Base-by-base conservation (phyloP, 37 sponge, comb jelly and placozoan genomes). In the Halichondria panicea region DNA sequence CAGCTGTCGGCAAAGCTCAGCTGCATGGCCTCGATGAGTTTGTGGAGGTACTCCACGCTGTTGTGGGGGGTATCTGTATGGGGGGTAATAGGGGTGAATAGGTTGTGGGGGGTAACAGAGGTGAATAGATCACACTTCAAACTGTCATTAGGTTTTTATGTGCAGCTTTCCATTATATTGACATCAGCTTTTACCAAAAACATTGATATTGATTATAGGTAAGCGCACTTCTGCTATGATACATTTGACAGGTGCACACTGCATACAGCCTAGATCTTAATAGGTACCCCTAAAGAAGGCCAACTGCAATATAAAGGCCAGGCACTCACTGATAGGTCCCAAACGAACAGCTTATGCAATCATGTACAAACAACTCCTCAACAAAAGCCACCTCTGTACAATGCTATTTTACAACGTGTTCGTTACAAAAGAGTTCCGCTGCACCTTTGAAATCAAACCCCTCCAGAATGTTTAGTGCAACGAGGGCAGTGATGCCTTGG, bases 401-500 rank as follows among this genome's bases (percentile, higher is more conserved):
- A 13, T 19, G 55, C 19, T 61, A 13, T 32, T 4, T 48, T 21
- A n/a, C n/a, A n/a, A n/a, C n/a, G n/a, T n/a, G n/a, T n/a, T n/a
- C n/a, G n/a, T n/a, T n/a, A n/a, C 3, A 24, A 15, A 21, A 65
- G n/a, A n/a, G n/a, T n/a, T n/a, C n/a, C n/a, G n/a, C n/a, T 68
- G 70, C 18, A 93, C 93, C 72, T 21, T 52, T 40, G 25, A 84
- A 74, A 46, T 93, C 82, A 62, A 78, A 79, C 55, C 74, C 87
- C 24, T 80, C 79, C 37, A 93, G 74, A 3, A 93, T 74, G 57
- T 93, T 93, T 28, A 93, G 78, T 19, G 86, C 93, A 70, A 93
- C 55, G 31, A 93, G 87, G 32, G 90, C 93, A 33, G 93, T 85
- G 35, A 93, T 71, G 4, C 93, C 93, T 67, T 93, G 93, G 3